phyloP scores from a whole-genome alignment of 1,140 invertebrate species.

The Papilio polytes region DNA sequence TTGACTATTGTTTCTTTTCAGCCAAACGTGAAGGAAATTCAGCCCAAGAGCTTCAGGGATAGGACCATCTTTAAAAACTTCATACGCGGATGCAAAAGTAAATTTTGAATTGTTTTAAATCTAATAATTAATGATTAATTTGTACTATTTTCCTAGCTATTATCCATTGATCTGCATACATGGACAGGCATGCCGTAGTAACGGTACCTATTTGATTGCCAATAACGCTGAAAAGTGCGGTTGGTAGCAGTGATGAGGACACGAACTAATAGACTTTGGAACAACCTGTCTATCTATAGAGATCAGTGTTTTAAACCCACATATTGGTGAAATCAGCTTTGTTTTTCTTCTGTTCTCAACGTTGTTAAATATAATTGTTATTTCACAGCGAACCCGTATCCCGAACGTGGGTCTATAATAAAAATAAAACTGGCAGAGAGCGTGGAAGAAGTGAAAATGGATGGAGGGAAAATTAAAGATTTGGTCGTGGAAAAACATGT shows the following conservation, averaged over 20 bases:
- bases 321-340: no score
- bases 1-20: background rate
- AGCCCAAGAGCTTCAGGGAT: background rate
- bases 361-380: background rate
- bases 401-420: background rate
- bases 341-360: background rate
- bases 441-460: background rate
- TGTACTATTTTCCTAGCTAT: background rate
- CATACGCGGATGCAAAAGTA: background rate
- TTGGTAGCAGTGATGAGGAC: no score
- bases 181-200: background rate
- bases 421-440: background rate
- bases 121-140: background rate
- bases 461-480: background rate
- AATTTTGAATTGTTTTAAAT: no score
- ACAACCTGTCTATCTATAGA: no score
- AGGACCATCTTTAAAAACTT: background rate
- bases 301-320: no score
- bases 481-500: background rate
- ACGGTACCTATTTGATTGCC: background rate
- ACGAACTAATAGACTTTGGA: no score
- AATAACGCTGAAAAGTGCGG: background rate
- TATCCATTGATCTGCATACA: background rate
- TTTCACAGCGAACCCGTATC: background rate
- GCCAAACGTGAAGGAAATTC: background rate